Percentiles rank a stretch among this genome's conserved stretches.
phyloP scores from a whole-genome alignment of 2,888 invertebrate genomes.

The Heterodera filipjevi region DNA sequence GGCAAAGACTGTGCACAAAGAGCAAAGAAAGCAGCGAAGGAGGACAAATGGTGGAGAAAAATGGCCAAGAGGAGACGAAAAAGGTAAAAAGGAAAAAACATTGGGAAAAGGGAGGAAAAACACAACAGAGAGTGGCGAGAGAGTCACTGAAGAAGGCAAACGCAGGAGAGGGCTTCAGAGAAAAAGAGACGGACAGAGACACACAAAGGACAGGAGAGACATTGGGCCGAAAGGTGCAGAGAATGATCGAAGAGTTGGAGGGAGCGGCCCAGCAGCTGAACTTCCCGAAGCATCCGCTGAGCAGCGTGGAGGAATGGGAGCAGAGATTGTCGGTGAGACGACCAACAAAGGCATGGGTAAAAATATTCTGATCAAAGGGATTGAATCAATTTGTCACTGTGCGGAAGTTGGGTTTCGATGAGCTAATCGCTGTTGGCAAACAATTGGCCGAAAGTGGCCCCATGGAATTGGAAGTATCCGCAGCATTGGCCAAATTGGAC shows the following conservation, averaged over 20 bases:
- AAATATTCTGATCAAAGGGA: too few relatives aligned
- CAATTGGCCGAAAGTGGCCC: constrained; percentile 56
- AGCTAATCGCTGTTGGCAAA: constrained; percentile 52
- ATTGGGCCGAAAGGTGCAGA: constrained; percentile 24
- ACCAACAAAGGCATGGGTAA: too few relatives aligned
- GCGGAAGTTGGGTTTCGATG: constrained; percentile 48
- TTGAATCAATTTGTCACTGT: constrained; percentile 39
- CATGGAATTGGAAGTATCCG: constrained; percentile 55
- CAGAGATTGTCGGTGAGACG: constrained; percentile 45
- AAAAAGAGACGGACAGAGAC: background rate
- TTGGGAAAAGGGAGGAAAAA: too few relatives aligned
- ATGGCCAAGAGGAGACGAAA: background rate
- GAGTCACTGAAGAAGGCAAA: background rate
- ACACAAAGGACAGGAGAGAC: background rate
- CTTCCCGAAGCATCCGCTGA: constrained; percentile 48
- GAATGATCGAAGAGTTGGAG: constrained; percentile 29
- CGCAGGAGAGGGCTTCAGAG: background rate
- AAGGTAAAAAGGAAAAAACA: too few relatives aligned
- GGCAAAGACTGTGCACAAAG: constrained; percentile 21
- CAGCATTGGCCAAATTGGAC: constrained; percentile 57
- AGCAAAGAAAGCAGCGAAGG: background rate
- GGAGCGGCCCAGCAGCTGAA: constrained; percentile 45
- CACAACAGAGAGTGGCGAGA: background rate
- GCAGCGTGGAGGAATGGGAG: constrained; percentile 43
- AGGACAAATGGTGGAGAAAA: background rate